Conservation (phyloP, 2,797 vertebrate species). For the Carduelis carduelis region DNA sequence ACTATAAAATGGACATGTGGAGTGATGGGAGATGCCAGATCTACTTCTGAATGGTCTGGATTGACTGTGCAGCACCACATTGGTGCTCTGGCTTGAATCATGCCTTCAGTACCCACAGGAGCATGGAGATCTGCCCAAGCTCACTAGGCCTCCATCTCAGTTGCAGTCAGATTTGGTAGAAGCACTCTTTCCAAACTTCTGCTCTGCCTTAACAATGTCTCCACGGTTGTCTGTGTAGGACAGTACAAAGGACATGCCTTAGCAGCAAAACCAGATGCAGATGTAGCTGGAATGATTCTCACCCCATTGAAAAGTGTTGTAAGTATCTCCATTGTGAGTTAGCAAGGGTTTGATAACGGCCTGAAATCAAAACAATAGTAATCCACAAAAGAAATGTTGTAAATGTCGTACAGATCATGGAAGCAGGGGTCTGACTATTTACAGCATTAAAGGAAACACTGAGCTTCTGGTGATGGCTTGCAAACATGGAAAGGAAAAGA, state of each 20-base stretch:
- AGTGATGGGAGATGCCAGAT: not conserved
- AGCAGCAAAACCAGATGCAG: not conserved
- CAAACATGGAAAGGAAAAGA: not conserved
- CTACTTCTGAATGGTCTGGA: not conserved
- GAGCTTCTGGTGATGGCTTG: not conserved
- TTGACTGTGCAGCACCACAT: not conserved
- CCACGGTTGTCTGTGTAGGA: not conserved
- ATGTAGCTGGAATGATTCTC: not conserved
- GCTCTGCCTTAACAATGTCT: not conserved
- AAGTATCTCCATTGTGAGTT: not conserved
- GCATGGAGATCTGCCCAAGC: not conserved
- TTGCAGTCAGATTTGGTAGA: not conserved
- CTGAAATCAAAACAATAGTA: not conserved
- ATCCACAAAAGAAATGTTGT: not conserved
- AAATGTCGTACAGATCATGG: not conserved
- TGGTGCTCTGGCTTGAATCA: not conserved
- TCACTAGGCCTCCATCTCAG: not conserved
- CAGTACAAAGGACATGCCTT: not conserved
- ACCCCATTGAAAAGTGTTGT: not conserved
- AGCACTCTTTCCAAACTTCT: not conserved
- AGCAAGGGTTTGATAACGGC: not conserved
- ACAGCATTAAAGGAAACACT: not conserved
- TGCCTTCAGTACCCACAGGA: not conserved
- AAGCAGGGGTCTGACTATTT: not conserved
- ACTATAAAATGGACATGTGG: accelerated